A percentile compares a stretch with the other conserved stretches of the same genome.
Evolutionary conservation across 2,113 vertebrate genomes (phyloP).

Genomic region (Theristicus caerulescens): DNA sequence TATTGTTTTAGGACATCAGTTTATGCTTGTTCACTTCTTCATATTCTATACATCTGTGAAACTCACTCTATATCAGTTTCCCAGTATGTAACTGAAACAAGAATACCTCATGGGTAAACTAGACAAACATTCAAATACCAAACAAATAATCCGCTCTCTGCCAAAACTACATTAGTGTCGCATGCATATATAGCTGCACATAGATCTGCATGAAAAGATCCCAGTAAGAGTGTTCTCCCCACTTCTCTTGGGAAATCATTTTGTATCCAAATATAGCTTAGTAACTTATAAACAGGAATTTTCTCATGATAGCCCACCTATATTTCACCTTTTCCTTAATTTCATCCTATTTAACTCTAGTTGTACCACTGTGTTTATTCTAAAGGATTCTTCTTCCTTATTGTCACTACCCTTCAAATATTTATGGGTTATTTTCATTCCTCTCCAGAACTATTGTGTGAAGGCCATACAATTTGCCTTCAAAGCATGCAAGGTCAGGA

Average conservation of each 20-base stretch:
- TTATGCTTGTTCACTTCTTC: not conserved
- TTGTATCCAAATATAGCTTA: not conserved
- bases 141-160: not conserved
- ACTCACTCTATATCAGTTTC: not conserved
- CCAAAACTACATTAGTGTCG: not conserved
- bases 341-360: not conserved
- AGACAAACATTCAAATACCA: not conserved
- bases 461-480: not conserved
- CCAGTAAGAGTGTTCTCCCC: not conserved
- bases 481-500: not conserved
- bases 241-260: not conserved
- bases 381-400: not conserved
- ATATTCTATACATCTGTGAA: not conserved
- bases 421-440: not conserved
- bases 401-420: not conserved
- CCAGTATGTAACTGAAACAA: not conserved
- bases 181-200: not conserved
- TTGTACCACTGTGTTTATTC: not conserved
- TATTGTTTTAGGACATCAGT: not conserved
- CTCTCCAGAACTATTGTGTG: not conserved
- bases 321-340: not conserved
- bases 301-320: not conserved
- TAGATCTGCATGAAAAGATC: not conserved
- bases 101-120: not conserved
- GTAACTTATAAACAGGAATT: not conserved